Evolutionary conservation across 2,888 invertebrate species (phyloP), one percentile per base, ranked within the genome.

Genomic region (Platerodrilus igneus): DNA sequence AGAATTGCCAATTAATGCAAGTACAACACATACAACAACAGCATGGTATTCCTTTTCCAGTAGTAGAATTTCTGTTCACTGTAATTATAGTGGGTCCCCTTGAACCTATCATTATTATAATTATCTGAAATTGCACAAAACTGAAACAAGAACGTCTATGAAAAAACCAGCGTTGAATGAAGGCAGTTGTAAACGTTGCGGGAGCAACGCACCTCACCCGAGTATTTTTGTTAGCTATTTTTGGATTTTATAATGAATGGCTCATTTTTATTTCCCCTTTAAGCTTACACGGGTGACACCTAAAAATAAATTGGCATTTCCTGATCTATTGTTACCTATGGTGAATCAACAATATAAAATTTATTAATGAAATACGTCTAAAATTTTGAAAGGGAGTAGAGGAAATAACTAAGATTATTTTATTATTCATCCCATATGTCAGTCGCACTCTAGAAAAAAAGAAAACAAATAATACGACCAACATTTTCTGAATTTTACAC

Each of bases 1-100:
- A 67, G 63, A 88, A 86, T 23, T 80, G 79, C 34, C 88, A 74
- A 63, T 89, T 82, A 37, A 90, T 68, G 60, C 89, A 89, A 10
- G 86, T 82, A 58, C 85, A 88, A 58, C 88, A 81, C 42, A 79
- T 71, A 58, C 83, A 85, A 61, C 81, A 83, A 51, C 85, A 86
- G 58, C 86, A 80, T 57, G 78, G 77, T 43, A 82, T 71, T 30
- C 85, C 81, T 22, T 72, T 55, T 27, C 42, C 30, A 34, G 33
- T 42, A 25, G 32, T 29, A 17, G 40, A 28, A 10, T 22, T 30
- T 19, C 29, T 42, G 23, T 44, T 61, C 46, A 75, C 68, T 2
- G 70, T 66, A 34, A 75, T 69, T 41, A 75, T 68, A 1, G 72
- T 73, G 19, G 74, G 74, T 5, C 73, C 72, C 22, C 74, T 68